Evolutionary conservation across 2,113 vertebrate species (phyloP), one percentile per base, ranked within the genome.

Genomic region (Alligator sinensis): DNA sequence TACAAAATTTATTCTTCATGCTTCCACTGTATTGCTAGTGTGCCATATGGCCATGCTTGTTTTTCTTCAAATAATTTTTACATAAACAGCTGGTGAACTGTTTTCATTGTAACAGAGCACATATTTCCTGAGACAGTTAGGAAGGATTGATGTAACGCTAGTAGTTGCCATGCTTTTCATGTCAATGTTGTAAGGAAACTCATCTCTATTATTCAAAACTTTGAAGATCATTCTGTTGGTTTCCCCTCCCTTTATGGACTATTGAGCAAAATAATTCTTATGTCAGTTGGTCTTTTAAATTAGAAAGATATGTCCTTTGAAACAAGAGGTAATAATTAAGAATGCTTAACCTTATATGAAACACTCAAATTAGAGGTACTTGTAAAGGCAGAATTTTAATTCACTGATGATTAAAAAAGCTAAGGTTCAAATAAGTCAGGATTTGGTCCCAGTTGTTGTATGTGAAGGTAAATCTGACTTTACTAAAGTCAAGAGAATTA

Each of bases 31-130:
- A 98, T 93, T 97, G 86, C 89, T 95, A 5, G 34, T 95, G 91
- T 87, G 86, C 97, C 98, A 98, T 98, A 98, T 98, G 98, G 98
- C 94, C 79, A 70, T 94, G 95, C 97, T 98, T 98, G 97, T 98
- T 98, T 98, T 98, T 98, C 88, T 92, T 97, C 98, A 98, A 98
- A 98, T 98, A 97, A 97, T 98, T 98, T 98, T 98, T 98, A 97
- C 97, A 98, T 97, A 98, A 98, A 98, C 98, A 98, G 98, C 98
- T 98, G 98, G 97, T 98, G 96, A 98, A 97, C 92, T 97, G 97
- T 97, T 98, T 98, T 98, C 96, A 97, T 96, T 97, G 96, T 98
- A 98, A 97, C 95, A 90, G 88, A 93, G 96, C 96, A 98, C 97
- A 98, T 98, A 98, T 98, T 98, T 98, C 98, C 96, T 96, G 94